Evolutionary conservation across 2,113 vertebrate genomes (phyloP), one percentile per base, ranked within the genome.

Genomic region (Triplophysa rosa): DNA sequence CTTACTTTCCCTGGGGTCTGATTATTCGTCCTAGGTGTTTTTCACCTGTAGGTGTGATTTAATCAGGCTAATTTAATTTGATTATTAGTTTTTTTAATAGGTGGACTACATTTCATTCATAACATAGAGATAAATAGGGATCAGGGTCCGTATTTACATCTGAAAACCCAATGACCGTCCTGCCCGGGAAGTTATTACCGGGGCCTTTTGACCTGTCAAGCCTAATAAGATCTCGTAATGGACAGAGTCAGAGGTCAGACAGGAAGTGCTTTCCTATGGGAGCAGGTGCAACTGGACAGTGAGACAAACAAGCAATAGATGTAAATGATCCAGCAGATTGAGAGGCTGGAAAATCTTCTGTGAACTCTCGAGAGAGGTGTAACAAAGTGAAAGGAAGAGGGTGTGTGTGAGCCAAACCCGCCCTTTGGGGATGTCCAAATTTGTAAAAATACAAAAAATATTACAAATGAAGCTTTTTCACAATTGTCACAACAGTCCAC

Each of bases 1-100:
- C 68, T 42, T 74, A 65, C 81, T 79, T 82, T 88, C 84, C 83
- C 84, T 37, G 64, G 67, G 37, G 79, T 81, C 24, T 64, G 77
- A 14, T 62, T 37, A 52, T 70, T 37, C 21, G 19, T 21, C 14
- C 37, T 56, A 8, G 33, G 6, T 73, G n/a, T 63, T 4, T 47
- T 17, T 49, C 29, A 24, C 2, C 33, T 29, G 24, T 52, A 19
- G 8, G 26, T 70, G 45, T 52, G 5, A 11, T 12, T 11, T 11
- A 45, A 45, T 45, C 42, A 45, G 11, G 42, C 42, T 45, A 12
- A 45, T 45, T 11, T 2, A 45, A 45, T 42, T 42, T 10, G 42
- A 33, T 37, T 37, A 37, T 37, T 1, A 6, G 5, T 7, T 37
- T 37, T 33, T 37, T 37, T 6, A 37, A 37, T 37, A 37, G 33